Evolutionary conservation across 2,113 vertebrate species (phyloP), one percentile per base, ranked within the genome.

Genomic region (Tychaedon coryphoeus): DNA sequence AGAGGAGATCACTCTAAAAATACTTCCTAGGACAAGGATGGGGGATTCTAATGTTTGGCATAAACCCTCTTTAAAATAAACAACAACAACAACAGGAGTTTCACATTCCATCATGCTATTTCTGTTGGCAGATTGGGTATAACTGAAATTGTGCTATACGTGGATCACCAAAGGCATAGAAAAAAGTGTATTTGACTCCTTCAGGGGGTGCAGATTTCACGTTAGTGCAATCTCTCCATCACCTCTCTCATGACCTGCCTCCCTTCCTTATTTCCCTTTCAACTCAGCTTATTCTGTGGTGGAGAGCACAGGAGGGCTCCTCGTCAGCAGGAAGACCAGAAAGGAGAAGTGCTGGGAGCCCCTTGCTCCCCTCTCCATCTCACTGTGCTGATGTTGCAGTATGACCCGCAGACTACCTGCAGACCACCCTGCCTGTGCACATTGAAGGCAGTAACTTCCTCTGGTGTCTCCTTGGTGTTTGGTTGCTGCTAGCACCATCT

Each of bases 331-430:
- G 31, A 56, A 5, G 48, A 43, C 6, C 2, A 18, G 38, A 45
- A 77, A 58, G 19, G 36, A 80, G 10, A 67, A 67, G 9, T 25
- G 6, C 28, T 8, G 3, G 36, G 31, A 83, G 5, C 19, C 18
- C 38, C 53, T 5, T 1, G 2, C 5, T 74, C 6, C 23, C 16
- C 19, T 69, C 15, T 45, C 20, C 1, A 0, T 71, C 57, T 56
- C 33, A 0, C 36, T 50, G 20, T 38, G 34, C 48, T 7, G 13
- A 5, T 0, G 4, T 29, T 50, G 14, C 28, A 0, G 0, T 50
- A 24, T 1, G 1, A 57, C n/a, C n/a, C 47, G 58, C 26, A 60
- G 33, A 9, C 20, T 22, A 16, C 26, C 34, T 5, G 2, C 24
- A 62, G 72, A 17, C 45, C 78, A 20, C 42, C 8, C 13, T 65